A percentile compares a stretch with the other conserved stretches of the same genome.
Evolutionary conservation across 2,888 invertebrate species (phyloP).

Genomic region (Ormia ochracea): DNA sequence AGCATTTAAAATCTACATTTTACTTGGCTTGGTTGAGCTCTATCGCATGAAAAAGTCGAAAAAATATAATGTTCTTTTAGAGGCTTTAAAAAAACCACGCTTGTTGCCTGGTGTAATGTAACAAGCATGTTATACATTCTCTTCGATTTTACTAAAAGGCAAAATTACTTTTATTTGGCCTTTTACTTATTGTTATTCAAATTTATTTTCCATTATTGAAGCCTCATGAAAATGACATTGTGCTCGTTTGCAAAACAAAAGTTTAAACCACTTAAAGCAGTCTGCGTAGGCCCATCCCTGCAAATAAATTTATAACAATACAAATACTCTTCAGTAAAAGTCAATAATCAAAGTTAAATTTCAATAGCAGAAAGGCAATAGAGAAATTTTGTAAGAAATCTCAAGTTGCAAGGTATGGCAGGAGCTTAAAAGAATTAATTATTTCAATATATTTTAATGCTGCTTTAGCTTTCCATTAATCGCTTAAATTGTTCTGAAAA

Average conservation of each 20-base stretch:
- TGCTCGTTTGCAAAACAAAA: slow-evolving; percentile 2
- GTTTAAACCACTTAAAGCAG: slow-evolving; percentile 16
- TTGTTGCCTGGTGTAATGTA: too few relatives aligned
- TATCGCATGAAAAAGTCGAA: too few relatives aligned
- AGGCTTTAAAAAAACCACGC: too few relatives aligned
- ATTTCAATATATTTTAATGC: neutral
- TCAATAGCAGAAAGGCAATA: neutral
- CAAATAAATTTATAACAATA: neutral
- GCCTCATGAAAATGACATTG: neutral
- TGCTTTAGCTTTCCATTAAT: neutral
- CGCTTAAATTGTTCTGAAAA: too few relatives aligned
- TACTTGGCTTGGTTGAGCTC: too few relatives aligned
- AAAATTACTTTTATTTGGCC: neutral
- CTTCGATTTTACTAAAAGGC: too few relatives aligned
- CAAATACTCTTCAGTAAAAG: slow-evolving; percentile 14
- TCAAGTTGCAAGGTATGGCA: neutral
- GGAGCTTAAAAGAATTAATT: neutral
- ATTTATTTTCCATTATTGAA: neutral
- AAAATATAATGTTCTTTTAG: too few relatives aligned
- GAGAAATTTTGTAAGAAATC: neutral
- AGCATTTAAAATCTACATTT: too few relatives aligned
- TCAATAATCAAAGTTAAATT: slow-evolving; percentile 43
- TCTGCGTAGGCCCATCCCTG: slow-evolving; percentile 21
- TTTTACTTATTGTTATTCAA: neutral
- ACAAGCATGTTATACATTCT: too few relatives aligned